Conservation (phyloP, 1,140 invertebrate genomes). For the Hyposmocoma kahamanoa region DNA sequence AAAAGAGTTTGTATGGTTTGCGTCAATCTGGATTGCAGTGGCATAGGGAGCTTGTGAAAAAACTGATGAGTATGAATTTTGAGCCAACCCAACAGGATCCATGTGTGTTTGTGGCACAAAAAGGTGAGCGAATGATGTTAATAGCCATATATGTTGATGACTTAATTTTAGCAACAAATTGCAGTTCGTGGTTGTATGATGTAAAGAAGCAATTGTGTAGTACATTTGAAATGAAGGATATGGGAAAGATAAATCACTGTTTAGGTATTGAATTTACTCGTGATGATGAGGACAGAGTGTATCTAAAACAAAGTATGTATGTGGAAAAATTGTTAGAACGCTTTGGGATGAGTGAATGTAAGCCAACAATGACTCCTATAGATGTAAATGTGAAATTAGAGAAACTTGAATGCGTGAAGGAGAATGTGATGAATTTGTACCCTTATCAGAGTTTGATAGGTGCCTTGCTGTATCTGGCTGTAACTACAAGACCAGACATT, state of each 20-base stretch:
- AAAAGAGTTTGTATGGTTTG: slow-evolving; percentile 20
- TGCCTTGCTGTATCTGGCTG: slow-evolving; percentile 38
- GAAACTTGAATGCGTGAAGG: slow-evolving; percentile 9
- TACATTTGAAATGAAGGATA: slow-evolving; percentile 1
- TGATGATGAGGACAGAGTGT: background rate
- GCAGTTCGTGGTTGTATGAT: background rate
- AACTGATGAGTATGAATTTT: slow-evolving; percentile 16
- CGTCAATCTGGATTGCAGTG: slow-evolving; percentile 22
- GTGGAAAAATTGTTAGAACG: background rate
- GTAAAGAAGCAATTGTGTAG: background rate
- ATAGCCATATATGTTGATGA: background rate
- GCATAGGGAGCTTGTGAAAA: slow-evolving; percentile 17
- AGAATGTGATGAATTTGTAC: slow-evolving; percentile 4
- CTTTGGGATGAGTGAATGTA: slow-evolving; percentile 1
- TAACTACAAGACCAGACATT: slow-evolving; percentile 39
- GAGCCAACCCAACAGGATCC: slow-evolving; percentile 13
- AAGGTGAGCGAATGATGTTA: background rate
- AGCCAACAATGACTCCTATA: slow-evolving; percentile 11
- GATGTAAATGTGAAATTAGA: slow-evolving; percentile 12
- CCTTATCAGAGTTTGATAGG: slow-evolving; percentile 32
- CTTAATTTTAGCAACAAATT: background rate
- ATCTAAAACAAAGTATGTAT: background rate
- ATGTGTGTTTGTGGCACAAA: background rate
- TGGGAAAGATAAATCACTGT: background rate
- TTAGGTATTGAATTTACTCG: background rate